A percentile compares a stretch with the other conserved stretches of the same genome.
Conservation (phyloP, 2,797 vertebrate species). For the Sus cebifrons region DNA sequence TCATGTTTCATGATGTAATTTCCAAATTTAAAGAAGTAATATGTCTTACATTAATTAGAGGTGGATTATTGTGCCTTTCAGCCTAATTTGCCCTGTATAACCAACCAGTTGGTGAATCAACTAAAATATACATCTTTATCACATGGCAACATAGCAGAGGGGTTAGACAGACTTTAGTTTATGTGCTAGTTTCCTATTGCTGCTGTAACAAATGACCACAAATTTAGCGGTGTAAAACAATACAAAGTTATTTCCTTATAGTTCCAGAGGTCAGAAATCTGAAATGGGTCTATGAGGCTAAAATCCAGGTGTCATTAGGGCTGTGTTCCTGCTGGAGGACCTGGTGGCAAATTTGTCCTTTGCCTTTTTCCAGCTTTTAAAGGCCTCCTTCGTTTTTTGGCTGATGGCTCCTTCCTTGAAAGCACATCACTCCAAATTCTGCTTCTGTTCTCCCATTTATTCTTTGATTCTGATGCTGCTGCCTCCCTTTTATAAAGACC, state of each 20-base stretch:
- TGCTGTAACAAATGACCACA: not conserved
- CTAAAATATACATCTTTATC: constrained; percentile 1
- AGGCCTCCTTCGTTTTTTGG: not conserved
- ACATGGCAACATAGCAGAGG: not conserved
- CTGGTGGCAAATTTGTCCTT: not conserved
- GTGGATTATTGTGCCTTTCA: not conserved
- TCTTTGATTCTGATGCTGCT: not conserved
- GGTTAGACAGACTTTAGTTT: not conserved
- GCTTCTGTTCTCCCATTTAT: not conserved
- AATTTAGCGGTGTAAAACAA: not conserved
- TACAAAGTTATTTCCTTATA: not conserved
- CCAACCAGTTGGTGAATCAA: not conserved
- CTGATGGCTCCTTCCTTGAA: not conserved
- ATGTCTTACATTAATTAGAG: not conserved
- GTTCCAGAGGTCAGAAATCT: not conserved
- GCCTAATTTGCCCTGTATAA: not conserved
- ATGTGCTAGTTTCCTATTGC: constrained; percentile 3
- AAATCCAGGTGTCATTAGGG: not conserved
- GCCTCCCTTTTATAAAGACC: not conserved
- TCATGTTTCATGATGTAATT: constrained; percentile 3
- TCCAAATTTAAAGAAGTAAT: not conserved
- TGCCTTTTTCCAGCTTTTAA: not conserved
- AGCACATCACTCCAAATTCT: not conserved
- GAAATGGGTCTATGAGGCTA: not conserved
- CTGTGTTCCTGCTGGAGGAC: not conserved